A percentile compares a stretch with the other conserved stretches of the same genome.
phyloP scores from a whole-genome alignment of 2,888 invertebrate genomes.

The Listrodromus nycthemerus region DNA sequence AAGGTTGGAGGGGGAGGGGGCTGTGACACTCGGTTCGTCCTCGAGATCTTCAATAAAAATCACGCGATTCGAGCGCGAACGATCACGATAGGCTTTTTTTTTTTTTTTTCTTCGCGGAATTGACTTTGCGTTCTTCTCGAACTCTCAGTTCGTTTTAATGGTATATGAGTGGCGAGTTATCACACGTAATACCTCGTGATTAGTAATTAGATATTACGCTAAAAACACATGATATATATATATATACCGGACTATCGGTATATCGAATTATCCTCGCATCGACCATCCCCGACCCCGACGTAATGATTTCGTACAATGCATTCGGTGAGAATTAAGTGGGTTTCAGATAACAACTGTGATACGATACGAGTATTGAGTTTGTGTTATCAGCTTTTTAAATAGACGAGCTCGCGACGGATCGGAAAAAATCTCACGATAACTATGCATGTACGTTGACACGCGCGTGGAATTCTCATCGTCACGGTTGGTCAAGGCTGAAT shows the following conservation, averaged over 20 bases:
- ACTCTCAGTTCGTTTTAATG: slow-evolving; percentile 41
- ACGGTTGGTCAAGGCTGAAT: slow-evolving; percentile 7
- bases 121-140: slow-evolving; percentile 48
- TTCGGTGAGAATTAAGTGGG: slow-evolving; percentile 73
- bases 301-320: slow-evolving; percentile 71
- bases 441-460: background rate
- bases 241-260: slow-evolving; percentile 18
- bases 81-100: slow-evolving; percentile 20
- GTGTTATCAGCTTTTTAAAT: slow-evolving; percentile 44
- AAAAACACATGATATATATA: slow-evolving; percentile 38
- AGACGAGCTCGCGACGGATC: slow-evolving; percentile 53
- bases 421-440: slow-evolving; percentile 10
- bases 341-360: slow-evolving; percentile 62
- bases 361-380: slow-evolving; percentile 59
- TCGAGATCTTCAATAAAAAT: slow-evolving; percentile 50
- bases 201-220: slow-evolving; percentile 21
- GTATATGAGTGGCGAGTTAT: slow-evolving; percentile 47
- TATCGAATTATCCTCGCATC: slow-evolving; percentile 42
- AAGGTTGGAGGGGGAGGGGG: slow-evolving; percentile 51
- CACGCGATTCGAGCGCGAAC: slow-evolving; percentile 13
- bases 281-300: slow-evolving; percentile 59
- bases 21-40: slow-evolving; percentile 45
- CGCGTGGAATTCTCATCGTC: background rate
- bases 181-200: slow-evolving; percentile 29
- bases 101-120: slow-evolving; percentile 36